phyloP scores from a whole-genome alignment of 2,888 invertebrate species.

The Drosophila koepferae region DNA sequence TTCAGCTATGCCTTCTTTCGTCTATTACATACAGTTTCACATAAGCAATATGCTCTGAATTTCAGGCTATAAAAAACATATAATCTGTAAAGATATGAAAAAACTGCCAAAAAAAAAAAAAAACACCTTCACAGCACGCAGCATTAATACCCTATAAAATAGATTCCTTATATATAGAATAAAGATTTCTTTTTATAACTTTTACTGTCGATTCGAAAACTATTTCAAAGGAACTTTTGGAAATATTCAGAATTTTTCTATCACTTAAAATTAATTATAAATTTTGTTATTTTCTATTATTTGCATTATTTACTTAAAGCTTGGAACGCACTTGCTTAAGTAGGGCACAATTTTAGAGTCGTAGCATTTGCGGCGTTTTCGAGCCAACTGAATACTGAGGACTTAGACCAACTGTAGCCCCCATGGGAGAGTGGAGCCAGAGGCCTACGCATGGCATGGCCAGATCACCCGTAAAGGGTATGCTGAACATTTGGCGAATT shows the following conservation, averaged over 20 bases:
- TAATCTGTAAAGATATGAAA: too few relatives aligned
- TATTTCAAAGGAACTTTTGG: neutral
- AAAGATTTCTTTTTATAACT: neutral
- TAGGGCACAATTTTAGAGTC: slow-evolving; percentile 1
- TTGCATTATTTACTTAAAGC: neutral
- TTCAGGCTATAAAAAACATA: too few relatives aligned
- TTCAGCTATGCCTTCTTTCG: too few relatives aligned
- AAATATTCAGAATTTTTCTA: neutral
- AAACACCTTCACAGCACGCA: too few relatives aligned
- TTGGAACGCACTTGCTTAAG: neutral
- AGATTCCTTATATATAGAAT: neutral
- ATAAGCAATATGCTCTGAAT: too few relatives aligned
- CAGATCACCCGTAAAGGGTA: neutral
- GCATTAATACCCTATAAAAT: neutral
- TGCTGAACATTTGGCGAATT: neutral
- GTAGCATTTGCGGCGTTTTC: slow-evolving; percentile 3
- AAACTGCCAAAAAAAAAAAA: too few relatives aligned
- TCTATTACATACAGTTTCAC: too few relatives aligned
- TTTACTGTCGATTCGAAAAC: too few relatives aligned
- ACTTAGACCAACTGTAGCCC: neutral
- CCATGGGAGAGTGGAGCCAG: neutral
- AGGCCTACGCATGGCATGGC: neutral
- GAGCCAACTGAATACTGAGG: slow-evolving; percentile 10
- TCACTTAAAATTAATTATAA: too few relatives aligned
- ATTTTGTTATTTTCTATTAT: neutral